phyloP scores from a whole-genome alignment of 92 coral and sea anemone species.

The Umimayanthus chanpuru region DNA sequence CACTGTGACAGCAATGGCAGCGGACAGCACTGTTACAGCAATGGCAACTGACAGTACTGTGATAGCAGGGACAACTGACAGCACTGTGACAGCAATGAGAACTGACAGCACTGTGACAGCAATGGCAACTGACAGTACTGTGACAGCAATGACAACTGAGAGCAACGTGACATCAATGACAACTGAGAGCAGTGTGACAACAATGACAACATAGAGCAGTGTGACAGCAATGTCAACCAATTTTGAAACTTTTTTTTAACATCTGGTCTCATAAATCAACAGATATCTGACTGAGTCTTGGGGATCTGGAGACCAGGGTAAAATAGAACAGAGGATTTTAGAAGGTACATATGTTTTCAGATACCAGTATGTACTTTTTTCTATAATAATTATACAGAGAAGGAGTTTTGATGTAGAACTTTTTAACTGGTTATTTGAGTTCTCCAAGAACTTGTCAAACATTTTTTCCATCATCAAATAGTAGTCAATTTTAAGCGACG shows the following conservation, averaged over 20 bases:
- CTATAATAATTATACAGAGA: neutral
- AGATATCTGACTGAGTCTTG: constrained; percentile 97
- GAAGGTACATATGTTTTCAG: constrained; percentile 68
- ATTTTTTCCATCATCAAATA: too few species aligned
- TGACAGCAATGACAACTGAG: neutral
- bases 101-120: too few species aligned
- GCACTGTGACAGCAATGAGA: neutral
- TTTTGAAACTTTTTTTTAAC: neutral
- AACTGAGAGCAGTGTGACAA: too few species aligned
- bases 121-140: neutral
- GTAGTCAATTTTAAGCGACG: too few species aligned
- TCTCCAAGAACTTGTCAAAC: too few species aligned
- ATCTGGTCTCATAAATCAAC: neutral
- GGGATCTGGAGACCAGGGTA: constrained; percentile 99
- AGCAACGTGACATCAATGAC: neutral
- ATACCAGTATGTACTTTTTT: neutral
- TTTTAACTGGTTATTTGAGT: too few species aligned
- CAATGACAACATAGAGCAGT: too few species aligned
- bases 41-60: neutral
- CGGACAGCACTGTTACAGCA: neutral
- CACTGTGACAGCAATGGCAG: too few species aligned
- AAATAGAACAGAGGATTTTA: constrained; percentile 91
- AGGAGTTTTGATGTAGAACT: too few species aligned
- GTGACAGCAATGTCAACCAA: too few species aligned
- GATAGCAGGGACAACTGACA: neutral